Percentiles rank a stretch among this genome's conserved stretches.
phyloP scores from a whole-genome alignment of 2,113 vertebrate genomes.

The Pygoscelis adeliae region DNA sequence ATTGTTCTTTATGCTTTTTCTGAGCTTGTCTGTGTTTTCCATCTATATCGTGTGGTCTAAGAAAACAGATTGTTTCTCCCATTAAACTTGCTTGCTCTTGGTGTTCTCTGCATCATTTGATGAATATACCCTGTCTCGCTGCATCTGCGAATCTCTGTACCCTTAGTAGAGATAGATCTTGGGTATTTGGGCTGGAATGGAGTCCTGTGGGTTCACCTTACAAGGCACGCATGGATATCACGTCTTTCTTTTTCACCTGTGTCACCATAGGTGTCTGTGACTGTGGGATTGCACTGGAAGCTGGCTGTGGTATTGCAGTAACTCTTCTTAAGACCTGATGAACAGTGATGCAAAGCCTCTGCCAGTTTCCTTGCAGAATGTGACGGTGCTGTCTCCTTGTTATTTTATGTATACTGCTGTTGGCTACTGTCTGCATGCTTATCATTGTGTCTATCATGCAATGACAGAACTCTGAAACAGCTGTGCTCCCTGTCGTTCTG shows the following conservation, averaged over 20 bases:
- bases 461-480: neutral
- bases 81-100: neutral
- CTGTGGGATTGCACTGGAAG: neutral
- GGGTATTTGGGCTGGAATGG: neutral
- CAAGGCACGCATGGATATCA: neutral
- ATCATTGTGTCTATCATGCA: neutral
- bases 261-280: neutral
- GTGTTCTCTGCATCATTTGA: neutral
- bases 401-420: neutral
- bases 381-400: neutral
- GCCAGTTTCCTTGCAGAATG: neutral
- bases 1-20: neutral
- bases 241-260: neutral
- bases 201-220: neutral
- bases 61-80: neutral
- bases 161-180: neutral
- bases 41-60: neutral
- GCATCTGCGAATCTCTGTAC: neutral
- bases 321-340: neutral
- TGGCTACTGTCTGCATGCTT: neutral
- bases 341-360: neutral
- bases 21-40: neutral
- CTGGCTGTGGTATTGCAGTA: neutral
- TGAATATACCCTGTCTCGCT: neutral
- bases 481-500: neutral